Evolutionary conservation across 2,797 vertebrate species (phyloP), one percentile per base, ranked within the genome.

Genomic region (Nyctalus aviator): DNA sequence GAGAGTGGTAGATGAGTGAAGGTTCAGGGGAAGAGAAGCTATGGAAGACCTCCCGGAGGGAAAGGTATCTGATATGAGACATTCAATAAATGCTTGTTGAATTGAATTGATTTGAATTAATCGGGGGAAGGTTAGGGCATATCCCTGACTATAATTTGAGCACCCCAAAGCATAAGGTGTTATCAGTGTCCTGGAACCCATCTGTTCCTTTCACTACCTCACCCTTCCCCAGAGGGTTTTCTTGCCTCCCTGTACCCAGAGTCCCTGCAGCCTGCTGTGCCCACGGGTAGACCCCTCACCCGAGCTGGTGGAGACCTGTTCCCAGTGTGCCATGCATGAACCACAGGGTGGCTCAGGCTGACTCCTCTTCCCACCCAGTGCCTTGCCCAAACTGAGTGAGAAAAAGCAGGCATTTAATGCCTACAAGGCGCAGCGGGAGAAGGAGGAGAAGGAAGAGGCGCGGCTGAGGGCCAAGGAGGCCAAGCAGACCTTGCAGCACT

Each of bases 331-430:
- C 32, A 1, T 55, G 88, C 25, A 1, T 55, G 88, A 90, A 9
- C 68, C 72, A 87, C 30, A 44, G 32, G 7, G 30, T 76, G 23
- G 27, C 44, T 83, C 4, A 91, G 23, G 27, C 82, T 90, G 62
- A 64, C 44, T 69, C 55, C 35, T 77, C 1, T 92, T 68, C 59
- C 68, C 27, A 55, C 35, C 84, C 72, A 98, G 98, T 91, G 97
- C 98, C 91, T 97, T 98, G 95, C 97, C 98, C 84, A 98, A 98
- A 85, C 84, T 98, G 85, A 98, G 98, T 62, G 98, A 98, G 91
- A 98, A 98, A 95, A 98, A 98, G 96, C 98, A 98, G 93, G 96
- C 98, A 12, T 98, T 98, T 94, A 98, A 98, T 86, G 98, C 98
- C 85, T 98, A 98, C 94, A 98, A 98, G 96, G 97, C 98, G 9